Evolutionary conservation across 2,797 vertebrate species (phyloP).

Genomic region (Rhynchotus rufescens): DNA sequence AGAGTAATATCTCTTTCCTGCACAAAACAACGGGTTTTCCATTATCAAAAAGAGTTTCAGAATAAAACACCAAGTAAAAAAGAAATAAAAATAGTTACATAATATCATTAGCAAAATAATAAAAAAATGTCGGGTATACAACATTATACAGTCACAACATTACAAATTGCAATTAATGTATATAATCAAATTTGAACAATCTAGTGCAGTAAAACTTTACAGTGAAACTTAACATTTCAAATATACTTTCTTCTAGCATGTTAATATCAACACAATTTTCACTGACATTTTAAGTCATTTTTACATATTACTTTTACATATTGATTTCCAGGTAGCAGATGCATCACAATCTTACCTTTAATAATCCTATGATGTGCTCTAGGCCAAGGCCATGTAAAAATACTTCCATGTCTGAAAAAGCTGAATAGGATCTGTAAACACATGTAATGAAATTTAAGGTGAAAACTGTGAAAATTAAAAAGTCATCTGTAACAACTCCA

Average conservation of each 20-base stretch:
- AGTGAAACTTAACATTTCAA: background rate
- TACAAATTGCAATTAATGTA: background rate
- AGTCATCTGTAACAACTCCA: background rate
- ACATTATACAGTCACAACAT: background rate
- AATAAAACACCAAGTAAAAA: background rate
- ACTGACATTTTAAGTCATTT: background rate
- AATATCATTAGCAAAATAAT: background rate
- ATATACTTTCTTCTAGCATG: background rate
- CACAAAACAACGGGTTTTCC: constrained; percentile 27
- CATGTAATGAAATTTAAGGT: background rate
- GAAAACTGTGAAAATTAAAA: background rate
- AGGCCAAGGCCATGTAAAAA: constrained; percentile 91
- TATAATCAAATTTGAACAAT: background rate
- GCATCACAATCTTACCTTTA: constrained; percentile 80
- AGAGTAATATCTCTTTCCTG: constrained; percentile 89
- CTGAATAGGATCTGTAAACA: constrained; percentile 79
- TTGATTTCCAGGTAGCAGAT: background rate
- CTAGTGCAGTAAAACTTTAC: background rate
- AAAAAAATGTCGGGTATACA: background rate
- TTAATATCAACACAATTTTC: background rate
- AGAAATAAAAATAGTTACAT: background rate
- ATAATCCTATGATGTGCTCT: constrained; percentile 83
- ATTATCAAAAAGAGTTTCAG: background rate
- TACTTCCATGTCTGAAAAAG: constrained; percentile 86
- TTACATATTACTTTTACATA: background rate